Evolutionary conservation across 2,888 invertebrate species (phyloP).

Genomic region (Drosophila demipolita): DNA sequence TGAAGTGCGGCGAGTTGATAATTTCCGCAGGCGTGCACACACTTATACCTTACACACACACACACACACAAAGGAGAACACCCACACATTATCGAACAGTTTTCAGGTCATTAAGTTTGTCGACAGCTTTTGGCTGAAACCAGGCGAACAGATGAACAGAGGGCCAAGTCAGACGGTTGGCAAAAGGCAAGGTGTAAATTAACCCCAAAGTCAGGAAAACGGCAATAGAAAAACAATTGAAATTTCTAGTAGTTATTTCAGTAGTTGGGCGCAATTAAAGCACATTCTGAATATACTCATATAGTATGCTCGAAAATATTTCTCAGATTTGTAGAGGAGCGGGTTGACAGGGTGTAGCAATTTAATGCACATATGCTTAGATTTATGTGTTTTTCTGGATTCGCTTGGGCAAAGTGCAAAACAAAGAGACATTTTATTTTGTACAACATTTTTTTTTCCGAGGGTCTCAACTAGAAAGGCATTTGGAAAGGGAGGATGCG

Average conservation of each 20-base stretch:
- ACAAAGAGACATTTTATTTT: constrained; percentile 78
- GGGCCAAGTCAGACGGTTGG: constrained; percentile 13
- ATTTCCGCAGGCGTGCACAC: constrained; percentile 61
- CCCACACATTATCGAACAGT: constrained; percentile 83
- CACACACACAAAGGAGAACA: constrained; percentile 27
- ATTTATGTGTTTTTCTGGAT: constrained; percentile 76
- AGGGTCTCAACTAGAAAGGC: constrained; percentile 18
- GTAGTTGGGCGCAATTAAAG: constrained; percentile 62
- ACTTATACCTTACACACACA: constrained; percentile 14
- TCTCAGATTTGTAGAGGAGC: background rate
- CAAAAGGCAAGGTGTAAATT: constrained; percentile 53
- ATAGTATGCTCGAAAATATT: constrained; percentile 31
- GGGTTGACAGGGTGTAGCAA: constrained; percentile 39
- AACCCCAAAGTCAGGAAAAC: constrained; percentile 30
- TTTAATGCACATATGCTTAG: constrained; percentile 78
- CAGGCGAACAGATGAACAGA: constrained; percentile 24
- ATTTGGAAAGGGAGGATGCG: constrained; percentile 22
- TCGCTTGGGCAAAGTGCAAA: constrained; percentile 69
- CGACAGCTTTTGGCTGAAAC: constrained; percentile 58
- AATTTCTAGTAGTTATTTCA: constrained; percentile 45
- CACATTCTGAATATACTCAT: constrained; percentile 17
- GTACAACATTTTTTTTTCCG: constrained; percentile 55
- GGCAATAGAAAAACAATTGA: constrained; percentile 73
- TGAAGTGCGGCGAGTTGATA: constrained; percentile 64
- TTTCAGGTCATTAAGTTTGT: constrained; percentile 85